Evolutionary conservation across 2,888 invertebrate genomes (phyloP), one percentile per base, ranked within the genome.

Genomic region (Eubasilissa splendida): DNA sequence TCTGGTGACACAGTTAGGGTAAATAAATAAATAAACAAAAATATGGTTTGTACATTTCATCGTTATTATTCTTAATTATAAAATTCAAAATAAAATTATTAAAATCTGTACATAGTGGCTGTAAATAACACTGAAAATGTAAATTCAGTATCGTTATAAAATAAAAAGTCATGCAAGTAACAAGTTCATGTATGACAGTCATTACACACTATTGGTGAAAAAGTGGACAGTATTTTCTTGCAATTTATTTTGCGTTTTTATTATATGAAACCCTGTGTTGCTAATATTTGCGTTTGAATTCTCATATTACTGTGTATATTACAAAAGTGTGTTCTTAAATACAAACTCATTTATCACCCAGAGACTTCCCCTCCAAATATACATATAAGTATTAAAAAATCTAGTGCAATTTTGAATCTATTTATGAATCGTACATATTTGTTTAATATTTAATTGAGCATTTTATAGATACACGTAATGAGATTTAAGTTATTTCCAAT

Each of bases 41-140:
- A 42, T 42, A 59, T 74, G 77, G 79, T 83, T 83, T 83, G 83
- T 83, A 83, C 84, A 83, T 81, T 81, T 82, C 78, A 78, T 81
- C 80, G 83, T 83, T 83, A 83, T 83, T 83, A 81, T 79, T 79
- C 79, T 80, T 78, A 82, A 77, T 79, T 80, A 82, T 75, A 82
- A 80, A 83, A 83, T 76, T 74, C 74, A 74, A 80, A 81, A 76
- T 76, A 76, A 76, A 73, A 78, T 76, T 77, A 63, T 73, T 71
- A 80, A 83, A 82, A 80, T 81, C 81, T 84, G 80, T 83, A 84
- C 84, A 83, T 76, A 80, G 82, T 84, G 82, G 83, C 81, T 81
- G 82, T 83, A 79, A 80, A 80, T 59, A 82, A 82, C 79, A 74
- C 79, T 76, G 76, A 81, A 70, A 82, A 65, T 80, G 68, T 80